phyloP scores from a whole-genome alignment of 2,113 vertebrate species.

The Manacus vitellinus region DNA sequence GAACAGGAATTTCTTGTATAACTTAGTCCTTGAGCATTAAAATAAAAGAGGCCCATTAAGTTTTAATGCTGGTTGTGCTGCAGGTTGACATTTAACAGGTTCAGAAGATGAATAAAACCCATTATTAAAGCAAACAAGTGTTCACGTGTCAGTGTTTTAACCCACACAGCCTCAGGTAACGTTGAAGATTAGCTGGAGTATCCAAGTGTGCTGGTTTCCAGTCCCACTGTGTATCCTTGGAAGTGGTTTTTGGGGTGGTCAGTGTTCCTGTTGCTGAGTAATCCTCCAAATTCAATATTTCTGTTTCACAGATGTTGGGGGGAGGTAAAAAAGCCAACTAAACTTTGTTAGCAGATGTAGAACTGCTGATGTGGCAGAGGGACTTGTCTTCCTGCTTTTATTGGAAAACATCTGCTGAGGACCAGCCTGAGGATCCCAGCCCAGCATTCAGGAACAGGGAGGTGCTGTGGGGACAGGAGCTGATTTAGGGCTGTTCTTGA shows the following conservation, averaged over 20 bases:
- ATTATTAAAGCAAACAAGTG: background rate
- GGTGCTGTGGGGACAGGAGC: background rate
- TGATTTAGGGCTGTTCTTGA: background rate
- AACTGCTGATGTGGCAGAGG: background rate
- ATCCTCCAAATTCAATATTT: background rate
- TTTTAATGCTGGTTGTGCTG: background rate
- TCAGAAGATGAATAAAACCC: background rate
- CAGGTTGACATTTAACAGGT: background rate
- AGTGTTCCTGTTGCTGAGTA: background rate
- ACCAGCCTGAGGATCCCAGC: background rate
- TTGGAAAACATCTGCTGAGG: background rate
- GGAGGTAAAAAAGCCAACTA: background rate
- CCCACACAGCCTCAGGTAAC: background rate
- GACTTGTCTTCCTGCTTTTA: background rate
- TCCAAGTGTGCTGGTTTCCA: background rate
- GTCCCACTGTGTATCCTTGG: background rate
- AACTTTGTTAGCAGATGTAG: background rate
- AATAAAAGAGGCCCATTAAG: background rate
- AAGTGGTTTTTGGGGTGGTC: no score
- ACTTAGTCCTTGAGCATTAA: background rate
- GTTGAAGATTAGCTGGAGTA: background rate
- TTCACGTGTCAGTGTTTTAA: background rate
- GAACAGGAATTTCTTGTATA: background rate
- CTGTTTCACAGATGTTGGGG: background rate
- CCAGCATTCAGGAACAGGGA: accelerated